Percentiles rank a stretch among this genome's conserved stretches.
Conservation (phyloP, 2,113 vertebrate genomes). For the Calidris pugnax region DNA sequence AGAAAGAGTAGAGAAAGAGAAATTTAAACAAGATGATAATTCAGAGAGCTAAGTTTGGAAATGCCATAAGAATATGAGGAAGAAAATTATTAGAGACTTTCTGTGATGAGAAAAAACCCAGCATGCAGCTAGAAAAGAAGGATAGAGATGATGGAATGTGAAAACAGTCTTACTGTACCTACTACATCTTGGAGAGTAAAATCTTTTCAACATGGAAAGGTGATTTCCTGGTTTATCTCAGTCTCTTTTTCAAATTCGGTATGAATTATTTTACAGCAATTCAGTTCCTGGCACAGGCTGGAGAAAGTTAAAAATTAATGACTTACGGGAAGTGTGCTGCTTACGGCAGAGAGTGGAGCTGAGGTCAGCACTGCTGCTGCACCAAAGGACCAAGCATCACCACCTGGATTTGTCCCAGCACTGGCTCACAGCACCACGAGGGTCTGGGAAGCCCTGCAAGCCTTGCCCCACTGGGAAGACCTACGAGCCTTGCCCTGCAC, state of each 20-base stretch:
- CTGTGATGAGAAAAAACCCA: background rate
- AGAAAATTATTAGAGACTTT: background rate
- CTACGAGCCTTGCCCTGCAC: background rate
- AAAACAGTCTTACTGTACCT: background rate
- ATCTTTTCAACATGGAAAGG: background rate
- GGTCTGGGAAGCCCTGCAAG: background rate
- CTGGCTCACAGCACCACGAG: background rate
- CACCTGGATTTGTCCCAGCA: background rate
- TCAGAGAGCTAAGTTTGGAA: background rate
- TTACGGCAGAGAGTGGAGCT: background rate
- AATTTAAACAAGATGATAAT: background rate
- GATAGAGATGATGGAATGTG: background rate
- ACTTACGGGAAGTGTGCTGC: background rate
- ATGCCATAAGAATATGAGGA: background rate
- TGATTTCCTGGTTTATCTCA: background rate
- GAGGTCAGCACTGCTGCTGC: background rate
- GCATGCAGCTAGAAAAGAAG: background rate
- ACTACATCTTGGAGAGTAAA: background rate
- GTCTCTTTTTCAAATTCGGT: background rate
- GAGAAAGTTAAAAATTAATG: slow-evolving; percentile 35
- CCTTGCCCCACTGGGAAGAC: background rate
- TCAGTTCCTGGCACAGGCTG: background rate
- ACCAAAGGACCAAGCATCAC: background rate
- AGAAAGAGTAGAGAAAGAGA: background rate
- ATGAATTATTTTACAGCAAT: background rate